Evolutionary conservation across 2,888 invertebrate genomes (phyloP).

Genomic region (Lycaena phlaeas): DNA sequence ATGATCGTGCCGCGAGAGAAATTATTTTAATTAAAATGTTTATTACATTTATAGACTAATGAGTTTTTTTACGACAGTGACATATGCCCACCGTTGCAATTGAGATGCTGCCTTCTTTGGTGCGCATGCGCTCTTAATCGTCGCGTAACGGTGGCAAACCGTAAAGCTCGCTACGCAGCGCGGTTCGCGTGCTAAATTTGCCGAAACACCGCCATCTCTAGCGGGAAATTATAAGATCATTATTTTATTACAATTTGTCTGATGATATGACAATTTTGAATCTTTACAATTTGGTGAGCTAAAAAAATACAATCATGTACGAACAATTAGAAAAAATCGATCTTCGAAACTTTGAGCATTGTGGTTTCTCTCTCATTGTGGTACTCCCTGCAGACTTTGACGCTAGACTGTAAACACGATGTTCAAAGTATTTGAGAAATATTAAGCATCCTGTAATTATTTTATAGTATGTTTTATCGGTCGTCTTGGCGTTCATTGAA

Average conservation of each 20-base stretch:
- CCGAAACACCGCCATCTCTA: slow-evolving; percentile 64
- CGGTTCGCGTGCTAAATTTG: slow-evolving; percentile 69
- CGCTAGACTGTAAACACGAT: no score
- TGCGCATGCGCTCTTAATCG: slow-evolving; percentile 62
- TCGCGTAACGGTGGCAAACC: slow-evolving; percentile 69
- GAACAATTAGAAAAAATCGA: no score
- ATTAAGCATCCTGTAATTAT: no score
- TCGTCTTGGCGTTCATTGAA: no score
- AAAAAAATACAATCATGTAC: no score
- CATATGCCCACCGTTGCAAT: slow-evolving; percentile 22
- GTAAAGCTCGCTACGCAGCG: slow-evolving; percentile 65
- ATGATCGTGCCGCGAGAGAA: slow-evolving; percentile 7
- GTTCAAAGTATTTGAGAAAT: no score
- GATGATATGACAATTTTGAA: not conserved
- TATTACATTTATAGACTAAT: not conserved
- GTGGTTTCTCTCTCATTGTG: no score
- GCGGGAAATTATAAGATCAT: slow-evolving; percentile 61
- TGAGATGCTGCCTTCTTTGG: slow-evolving; percentile 30
- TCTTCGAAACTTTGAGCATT: no score
- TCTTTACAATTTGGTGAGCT: no score
- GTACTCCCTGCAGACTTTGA: no score
- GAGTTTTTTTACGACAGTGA: slow-evolving; percentile 12
- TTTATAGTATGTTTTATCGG: no score
- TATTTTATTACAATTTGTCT: slow-evolving; percentile 29
- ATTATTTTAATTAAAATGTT: slow-evolving; percentile 1